These are phyloP conservation scores for Rhingia campestris DNA, from an alignment of 2,888 invertebrate genomes.

Conservation along the genomic window DNA sequence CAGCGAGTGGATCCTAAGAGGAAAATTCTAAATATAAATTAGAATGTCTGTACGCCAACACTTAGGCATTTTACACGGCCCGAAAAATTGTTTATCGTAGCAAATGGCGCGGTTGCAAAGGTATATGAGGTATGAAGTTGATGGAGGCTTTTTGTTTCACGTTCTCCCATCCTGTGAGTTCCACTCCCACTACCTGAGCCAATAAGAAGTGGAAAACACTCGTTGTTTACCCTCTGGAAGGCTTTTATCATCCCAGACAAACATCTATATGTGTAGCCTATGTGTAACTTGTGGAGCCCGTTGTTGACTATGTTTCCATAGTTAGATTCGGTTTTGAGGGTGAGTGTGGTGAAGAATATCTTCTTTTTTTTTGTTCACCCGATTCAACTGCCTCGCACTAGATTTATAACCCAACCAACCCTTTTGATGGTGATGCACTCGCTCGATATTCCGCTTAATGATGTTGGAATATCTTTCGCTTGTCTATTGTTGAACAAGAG, in stretches of 20 bases:
- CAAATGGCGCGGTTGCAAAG: slow-evolving; percentile 38
- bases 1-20: slow-evolving; percentile 15
- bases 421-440: slow-evolving; percentile 3
- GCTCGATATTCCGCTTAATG: slow-evolving; percentile 51
- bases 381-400: neutral
- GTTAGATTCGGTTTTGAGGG: slow-evolving; percentile 32
- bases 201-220: slow-evolving; percentile 59
- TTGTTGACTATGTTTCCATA: slow-evolving; percentile 57
- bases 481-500: slow-evolving; percentile 5
- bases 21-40: slow-evolving; percentile 68
- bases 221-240: slow-evolving; percentile 53
- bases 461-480: slow-evolving; percentile 52
- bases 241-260: slow-evolving; percentile 7
- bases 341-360: neutral
- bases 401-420: neutral
- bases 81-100: slow-evolving; percentile 68
- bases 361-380: slow-evolving; percentile 11
- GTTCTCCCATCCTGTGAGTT: neutral
- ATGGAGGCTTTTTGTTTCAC: slow-evolving; percentile 42
- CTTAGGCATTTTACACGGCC: slow-evolving; percentile 64
- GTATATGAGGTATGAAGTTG: slow-evolving; percentile 19
- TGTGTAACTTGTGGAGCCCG: slow-evolving; percentile 23
- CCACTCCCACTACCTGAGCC: slow-evolving; percentile 8
- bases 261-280: neutral
- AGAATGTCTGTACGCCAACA: slow-evolving; percentile 64